These are phyloP conservation scores for Mylabris phalerata DNA, from an alignment of 1,140 invertebrate species.

Conservation along the genomic window DNA sequence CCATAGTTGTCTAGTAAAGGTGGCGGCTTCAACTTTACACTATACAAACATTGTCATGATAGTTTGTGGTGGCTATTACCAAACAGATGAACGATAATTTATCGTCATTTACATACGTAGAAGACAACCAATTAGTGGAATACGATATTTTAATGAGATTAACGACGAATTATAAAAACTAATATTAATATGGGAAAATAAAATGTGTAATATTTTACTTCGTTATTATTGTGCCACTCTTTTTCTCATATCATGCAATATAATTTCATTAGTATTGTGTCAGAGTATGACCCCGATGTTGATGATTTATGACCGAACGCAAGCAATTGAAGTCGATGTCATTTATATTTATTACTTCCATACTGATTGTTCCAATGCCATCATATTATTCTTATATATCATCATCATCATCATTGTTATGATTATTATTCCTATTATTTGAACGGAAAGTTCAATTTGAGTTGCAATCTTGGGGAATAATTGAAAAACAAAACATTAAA, in stretches of 20 bases:
- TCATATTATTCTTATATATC: no score
- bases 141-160: conserved; percentile 4
- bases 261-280: conserved; percentile 9
- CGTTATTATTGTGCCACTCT: neutral
- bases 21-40: conserved; percentile 2
- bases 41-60: conserved; percentile 4
- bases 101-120: neutral
- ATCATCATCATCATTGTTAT: no score
- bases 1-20: neutral
- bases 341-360: conserved; percentile 9
- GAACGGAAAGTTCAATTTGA: no score
- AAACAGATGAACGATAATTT: conserved; percentile 6
- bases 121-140: conserved; percentile 16
- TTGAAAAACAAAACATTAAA: no score
- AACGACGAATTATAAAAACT: neutral
- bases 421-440: no score
- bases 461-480: no score
- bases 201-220: no score
- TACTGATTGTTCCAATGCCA: no score
- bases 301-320: conserved; percentile 1
- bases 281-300: conserved; percentile 1
- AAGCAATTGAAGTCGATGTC: conserved; percentile 1
- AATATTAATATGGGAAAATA: no score
- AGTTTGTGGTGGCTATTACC: conserved; percentile 3
- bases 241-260: conserved; percentile 9